Evolutionary conservation across 2,113 vertebrate species (phyloP).

Genomic region (Sphyrna mokarran): DNA sequence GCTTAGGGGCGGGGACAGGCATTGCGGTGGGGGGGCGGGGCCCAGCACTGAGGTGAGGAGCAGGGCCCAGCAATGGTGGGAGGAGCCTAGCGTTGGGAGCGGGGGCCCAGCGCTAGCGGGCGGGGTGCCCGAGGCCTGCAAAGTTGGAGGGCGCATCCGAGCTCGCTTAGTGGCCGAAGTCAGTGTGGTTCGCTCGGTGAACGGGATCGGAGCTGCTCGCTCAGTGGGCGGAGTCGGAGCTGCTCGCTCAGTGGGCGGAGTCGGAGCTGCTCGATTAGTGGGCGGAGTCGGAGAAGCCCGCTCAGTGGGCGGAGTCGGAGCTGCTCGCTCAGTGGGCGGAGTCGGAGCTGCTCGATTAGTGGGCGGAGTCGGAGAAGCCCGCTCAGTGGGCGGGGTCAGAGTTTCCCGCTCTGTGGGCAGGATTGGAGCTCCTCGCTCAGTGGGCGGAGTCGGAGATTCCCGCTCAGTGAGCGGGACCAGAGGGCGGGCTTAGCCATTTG

Average conservation of each 20-base stretch:
- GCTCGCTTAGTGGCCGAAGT: neutral
- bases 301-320: neutral
- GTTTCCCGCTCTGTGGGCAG: accelerated
- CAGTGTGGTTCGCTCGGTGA: accelerated
- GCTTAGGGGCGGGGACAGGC: too few relatives aligned
- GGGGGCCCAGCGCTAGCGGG: too few relatives aligned
- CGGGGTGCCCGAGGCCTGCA: too few relatives aligned
- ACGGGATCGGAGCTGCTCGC: neutral
- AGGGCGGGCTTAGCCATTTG: slow-evolving; percentile 37
- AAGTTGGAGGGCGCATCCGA: too few relatives aligned
- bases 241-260: neutral
- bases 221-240: accelerated
- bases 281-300: too few relatives aligned
- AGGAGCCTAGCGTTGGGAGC: too few relatives aligned
- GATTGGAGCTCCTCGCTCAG: too few relatives aligned
- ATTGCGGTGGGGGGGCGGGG: too few relatives aligned
- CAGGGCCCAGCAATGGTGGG: too few relatives aligned
- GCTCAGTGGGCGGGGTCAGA: neutral
- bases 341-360: slow-evolving; percentile 31
- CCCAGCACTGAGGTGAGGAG: too few relatives aligned
- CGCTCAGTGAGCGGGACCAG: too few relatives aligned
- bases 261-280: neutral
- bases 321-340: neutral
- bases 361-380: neutral
- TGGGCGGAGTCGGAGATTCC: neutral